Evolutionary conservation across 2,888 invertebrate genomes (phyloP), one percentile per base, ranked within the genome.

Genomic region (Dexiosoma caninum): DNA sequence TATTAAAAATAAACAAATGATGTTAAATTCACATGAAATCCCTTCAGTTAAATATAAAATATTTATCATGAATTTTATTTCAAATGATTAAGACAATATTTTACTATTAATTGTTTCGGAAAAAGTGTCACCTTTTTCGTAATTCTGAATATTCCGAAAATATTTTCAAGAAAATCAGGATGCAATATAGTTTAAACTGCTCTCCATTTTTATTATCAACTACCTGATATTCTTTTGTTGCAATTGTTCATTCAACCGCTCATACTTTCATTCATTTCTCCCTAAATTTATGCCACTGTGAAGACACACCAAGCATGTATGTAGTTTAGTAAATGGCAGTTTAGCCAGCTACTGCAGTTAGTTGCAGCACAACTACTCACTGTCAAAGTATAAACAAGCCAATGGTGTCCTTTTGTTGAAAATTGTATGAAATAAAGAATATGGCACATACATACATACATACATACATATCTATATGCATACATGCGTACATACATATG

Each of bases 391-490:
- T 60, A 67, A 69, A 7, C 40, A 49, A 62, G 57, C 16, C 70
- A 55, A 64, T 74, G 53, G 70, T 69, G 57, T 69, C 72, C 64
- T 74, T 72, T 72, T 80, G 77, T 77, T 72, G 51, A 32, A 71
- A 21, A 53, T 16, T 40, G 6, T 46, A 55, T n/a, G 37, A 44
- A 59, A 74, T 14, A 16, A 69, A 27, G 55, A n/a, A 12, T 46
- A 70, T 37, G 23, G 3, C 27, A 5, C 6, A 5, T 27, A 27
- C 27, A 27, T 6, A 27, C 27, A 27, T 6, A 27, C 6, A 6
- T 27, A 27, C 27, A 27, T 6, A 27, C 27, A 27, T 6, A 27
- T 3, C 3, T 6, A 6, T 27, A 27, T 27, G 27, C 3, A 27
- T 27, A 6, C 6, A 3, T 27, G 27, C 27, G 6, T 6, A 27